These are phyloP conservation scores for Autographa gamma DNA, from an alignment of 2,888 invertebrate genomes.

Conservation along the genomic window DNA sequence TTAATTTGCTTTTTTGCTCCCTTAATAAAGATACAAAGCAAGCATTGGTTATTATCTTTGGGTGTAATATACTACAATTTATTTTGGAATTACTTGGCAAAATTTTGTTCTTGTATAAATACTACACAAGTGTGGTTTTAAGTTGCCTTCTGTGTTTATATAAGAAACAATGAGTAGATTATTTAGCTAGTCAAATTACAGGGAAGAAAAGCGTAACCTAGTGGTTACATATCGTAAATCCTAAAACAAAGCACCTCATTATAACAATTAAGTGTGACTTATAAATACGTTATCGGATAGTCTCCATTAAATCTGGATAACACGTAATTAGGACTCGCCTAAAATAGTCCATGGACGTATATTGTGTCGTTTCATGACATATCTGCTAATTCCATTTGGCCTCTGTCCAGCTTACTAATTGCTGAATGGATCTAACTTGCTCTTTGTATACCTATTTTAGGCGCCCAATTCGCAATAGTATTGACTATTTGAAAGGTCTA, in stretches of 20 bases:
- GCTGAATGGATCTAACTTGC: constrained; percentile 17
- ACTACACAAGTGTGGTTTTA: no score
- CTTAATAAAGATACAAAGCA: no score
- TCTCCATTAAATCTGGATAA: constrained; percentile 3
- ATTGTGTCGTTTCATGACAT: constrained; percentile 27
- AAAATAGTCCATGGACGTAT: constrained; percentile 17
- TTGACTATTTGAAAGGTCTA: background rate
- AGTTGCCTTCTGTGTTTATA: no score
- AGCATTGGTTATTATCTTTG: no score
- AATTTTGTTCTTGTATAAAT: no score
- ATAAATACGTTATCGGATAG: background rate
- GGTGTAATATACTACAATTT: no score
- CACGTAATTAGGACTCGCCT: background rate
- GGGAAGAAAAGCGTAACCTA: no score
- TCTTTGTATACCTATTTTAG: constrained; percentile 9
- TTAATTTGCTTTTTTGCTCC: background rate
- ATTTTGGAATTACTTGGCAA: background rate
- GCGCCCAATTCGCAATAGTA: background rate
- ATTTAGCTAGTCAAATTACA: no score
- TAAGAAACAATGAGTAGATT: no score
- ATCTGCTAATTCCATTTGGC: constrained; percentile 42
- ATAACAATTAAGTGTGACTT: background rate
- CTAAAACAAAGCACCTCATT: background rate
- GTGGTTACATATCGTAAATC: no score
- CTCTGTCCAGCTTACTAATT: constrained; percentile 43